These are phyloP conservation scores for Perccottus glenii DNA, from an alignment of 2,113 vertebrate species.

Conservation along the genomic window DNA sequence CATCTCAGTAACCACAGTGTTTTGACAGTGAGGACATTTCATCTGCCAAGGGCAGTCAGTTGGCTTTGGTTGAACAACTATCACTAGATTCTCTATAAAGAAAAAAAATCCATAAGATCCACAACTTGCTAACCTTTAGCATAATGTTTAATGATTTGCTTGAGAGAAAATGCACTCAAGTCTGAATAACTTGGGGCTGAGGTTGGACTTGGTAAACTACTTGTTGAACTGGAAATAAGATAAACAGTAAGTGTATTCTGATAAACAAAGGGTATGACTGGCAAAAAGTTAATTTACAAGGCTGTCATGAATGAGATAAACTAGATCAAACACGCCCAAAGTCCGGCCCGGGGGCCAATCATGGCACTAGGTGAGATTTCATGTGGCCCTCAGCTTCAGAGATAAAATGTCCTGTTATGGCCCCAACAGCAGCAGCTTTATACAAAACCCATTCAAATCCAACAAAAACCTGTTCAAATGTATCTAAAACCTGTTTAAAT, in stretches of 20 bases:
- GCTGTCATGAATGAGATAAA: neutral
- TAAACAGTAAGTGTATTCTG: neutral
- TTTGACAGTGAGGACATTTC: constrained; percentile 61
- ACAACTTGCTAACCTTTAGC: neutral
- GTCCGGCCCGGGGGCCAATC: too few relatives aligned
- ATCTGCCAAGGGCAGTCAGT: constrained; percentile 36
- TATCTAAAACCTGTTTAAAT: too few relatives aligned
- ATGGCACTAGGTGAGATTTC: too few relatives aligned
- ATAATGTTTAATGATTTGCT: neutral
- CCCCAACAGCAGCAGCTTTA: too few relatives aligned
- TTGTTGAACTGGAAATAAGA: neutral
- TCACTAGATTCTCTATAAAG: constrained; percentile 21
- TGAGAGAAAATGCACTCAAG: constrained; percentile 4
- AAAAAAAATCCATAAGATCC: neutral
- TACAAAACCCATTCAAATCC: too few relatives aligned
- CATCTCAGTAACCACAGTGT: constrained; percentile 34
- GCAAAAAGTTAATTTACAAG: neutral
- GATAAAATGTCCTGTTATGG: too few relatives aligned
- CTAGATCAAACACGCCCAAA: too few relatives aligned
- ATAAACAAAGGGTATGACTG: neutral
- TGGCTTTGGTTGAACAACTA: constrained; percentile 30
- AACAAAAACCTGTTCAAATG: too few relatives aligned
- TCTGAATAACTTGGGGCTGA: neutral
- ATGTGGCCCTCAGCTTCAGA: too few relatives aligned
- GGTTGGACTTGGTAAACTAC: neutral